phyloP scores from a whole-genome alignment of 1,140 invertebrate species.

The Brachystomella parvula region DNA sequence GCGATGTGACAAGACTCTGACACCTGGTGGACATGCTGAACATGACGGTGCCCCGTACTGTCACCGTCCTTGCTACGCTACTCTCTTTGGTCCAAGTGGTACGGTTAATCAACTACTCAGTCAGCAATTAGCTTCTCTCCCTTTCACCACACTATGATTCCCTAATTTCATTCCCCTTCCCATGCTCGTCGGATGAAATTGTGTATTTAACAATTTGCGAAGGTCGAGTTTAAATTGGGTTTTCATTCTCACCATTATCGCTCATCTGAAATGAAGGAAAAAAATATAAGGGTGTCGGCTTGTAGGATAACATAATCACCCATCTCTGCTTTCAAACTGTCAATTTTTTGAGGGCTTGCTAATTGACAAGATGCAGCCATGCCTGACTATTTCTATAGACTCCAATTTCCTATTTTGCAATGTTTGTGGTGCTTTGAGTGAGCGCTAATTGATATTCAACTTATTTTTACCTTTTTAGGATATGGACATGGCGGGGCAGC shows the following conservation, averaged over 20 bases:
- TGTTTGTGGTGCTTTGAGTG: not conserved
- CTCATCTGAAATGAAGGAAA: too few species aligned
- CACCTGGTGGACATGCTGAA: conserved; percentile 49
- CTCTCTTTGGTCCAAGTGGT: conserved; percentile 64
- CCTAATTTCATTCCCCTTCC: not conserved
- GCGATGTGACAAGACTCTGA: conserved; percentile 69
- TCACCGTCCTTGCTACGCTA: conserved; percentile 64
- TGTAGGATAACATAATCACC: not conserved
- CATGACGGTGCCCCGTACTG: conserved; percentile 69
- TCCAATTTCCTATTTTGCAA: not conserved
- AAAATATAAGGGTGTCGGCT: too few species aligned
- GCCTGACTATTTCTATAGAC: not conserved
- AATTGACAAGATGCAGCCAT: not conserved
- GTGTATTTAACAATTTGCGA: not conserved
- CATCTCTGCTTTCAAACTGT: not conserved
- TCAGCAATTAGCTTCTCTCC: not conserved
- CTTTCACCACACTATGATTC: not conserved
- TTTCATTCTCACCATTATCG: not conserved
- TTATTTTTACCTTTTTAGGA: conserved; percentile 43
- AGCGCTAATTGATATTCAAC: not conserved
- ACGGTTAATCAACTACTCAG: conserved; percentile 28
- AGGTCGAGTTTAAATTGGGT: not conserved
- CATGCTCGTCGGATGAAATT: not conserved
- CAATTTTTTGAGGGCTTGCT: not conserved
- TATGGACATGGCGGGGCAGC: conserved; percentile 54